Percentiles rank a stretch among this genome's conserved stretches.
These are phyloP conservation scores for Drosophila triauraria DNA, from an alignment of 1,140 invertebrate species.

Conservation along the genomic window DNA sequence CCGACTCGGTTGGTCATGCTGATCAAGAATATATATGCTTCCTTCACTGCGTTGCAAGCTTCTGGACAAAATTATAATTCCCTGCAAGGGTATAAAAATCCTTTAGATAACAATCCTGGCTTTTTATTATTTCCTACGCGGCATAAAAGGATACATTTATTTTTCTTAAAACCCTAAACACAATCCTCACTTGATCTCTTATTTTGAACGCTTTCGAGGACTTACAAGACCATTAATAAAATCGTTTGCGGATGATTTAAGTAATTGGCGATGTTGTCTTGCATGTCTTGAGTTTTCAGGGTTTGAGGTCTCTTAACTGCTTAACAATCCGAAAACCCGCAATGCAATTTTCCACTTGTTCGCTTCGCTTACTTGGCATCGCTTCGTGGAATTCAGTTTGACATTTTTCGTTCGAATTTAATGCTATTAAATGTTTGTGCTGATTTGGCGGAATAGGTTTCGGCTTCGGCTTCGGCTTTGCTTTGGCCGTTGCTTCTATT, in stretches of 20 bases:
- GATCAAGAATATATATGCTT: too few species aligned
- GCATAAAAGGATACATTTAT: not conserved
- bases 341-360: constrained; percentile 74
- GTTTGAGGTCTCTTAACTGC: not conserved
- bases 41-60: too few species aligned
- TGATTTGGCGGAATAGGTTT: constrained; percentile 52
- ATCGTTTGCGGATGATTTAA: constrained; percentile 3
- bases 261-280: constrained; percentile 13
- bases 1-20: too few species aligned
- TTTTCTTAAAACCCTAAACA: not conserved
- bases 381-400: constrained; percentile 44
- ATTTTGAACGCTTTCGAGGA: not conserved
- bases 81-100: too few species aligned
- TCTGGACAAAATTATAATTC: too few species aligned
- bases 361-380: constrained; percentile 32
- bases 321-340: constrained; percentile 40
- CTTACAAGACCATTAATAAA: constrained; percentile 16
- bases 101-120: too few species aligned
- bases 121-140: too few species aligned
- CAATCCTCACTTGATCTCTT: not conserved
- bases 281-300: constrained; percentile 2
- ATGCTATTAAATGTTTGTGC: constrained; percentile 62
- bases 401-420: constrained; percentile 43
- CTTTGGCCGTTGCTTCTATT: constrained; percentile 11
- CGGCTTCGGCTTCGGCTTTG: not conserved